phyloP scores from a whole-genome alignment of 2,888 invertebrate genomes.

The Alentia gelatinosa region DNA sequence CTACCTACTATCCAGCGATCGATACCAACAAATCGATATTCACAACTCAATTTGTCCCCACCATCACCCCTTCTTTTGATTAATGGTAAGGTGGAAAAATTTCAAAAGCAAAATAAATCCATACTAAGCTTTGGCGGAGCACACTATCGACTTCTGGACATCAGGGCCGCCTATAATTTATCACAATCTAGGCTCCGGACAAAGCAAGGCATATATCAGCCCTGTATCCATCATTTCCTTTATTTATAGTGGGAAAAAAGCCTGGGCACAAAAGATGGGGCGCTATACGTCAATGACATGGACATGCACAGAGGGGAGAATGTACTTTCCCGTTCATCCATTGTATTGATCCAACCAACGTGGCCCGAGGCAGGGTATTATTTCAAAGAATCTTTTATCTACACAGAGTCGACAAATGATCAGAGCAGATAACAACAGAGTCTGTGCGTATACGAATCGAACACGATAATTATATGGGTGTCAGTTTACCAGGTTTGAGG shows the following conservation, averaged over 20 bases:
- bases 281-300: slow-evolving; percentile 52
- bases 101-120: slow-evolving; percentile 63
- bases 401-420: slow-evolving; percentile 54
- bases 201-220: slow-evolving; percentile 53
- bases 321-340: slow-evolving; percentile 48
- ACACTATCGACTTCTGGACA: slow-evolving; percentile 46
- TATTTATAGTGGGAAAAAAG: slow-evolving; percentile 49
- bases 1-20: neutral
- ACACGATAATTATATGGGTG: slow-evolving; percentile 45
- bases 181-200: slow-evolving; percentile 31
- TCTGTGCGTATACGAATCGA: slow-evolving; percentile 14
- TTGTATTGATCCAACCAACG: slow-evolving; percentile 39
- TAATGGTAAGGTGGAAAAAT: slow-evolving; percentile 63
- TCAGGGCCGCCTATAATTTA: slow-evolving; percentile 50
- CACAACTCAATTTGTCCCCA: slow-evolving; percentile 66
- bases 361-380: slow-evolving; percentile 40
- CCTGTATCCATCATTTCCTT: slow-evolving; percentile 52
- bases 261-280: slow-evolving; percentile 39
- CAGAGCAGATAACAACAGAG: slow-evolving; percentile 52
- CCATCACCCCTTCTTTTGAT: slow-evolving; percentile 61
- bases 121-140: slow-evolving; percentile 49
- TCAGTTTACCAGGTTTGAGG: neutral
- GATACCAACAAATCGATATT: slow-evolving; percentile 55
- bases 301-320: slow-evolving; percentile 33
- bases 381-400: slow-evolving; percentile 57